A percentile compares a stretch with the other conserved stretches of the same genome.
These are phyloP conservation scores for Euproctis similis DNA, from an alignment of 2,888 invertebrate genomes.

Conservation along the genomic window DNA sequence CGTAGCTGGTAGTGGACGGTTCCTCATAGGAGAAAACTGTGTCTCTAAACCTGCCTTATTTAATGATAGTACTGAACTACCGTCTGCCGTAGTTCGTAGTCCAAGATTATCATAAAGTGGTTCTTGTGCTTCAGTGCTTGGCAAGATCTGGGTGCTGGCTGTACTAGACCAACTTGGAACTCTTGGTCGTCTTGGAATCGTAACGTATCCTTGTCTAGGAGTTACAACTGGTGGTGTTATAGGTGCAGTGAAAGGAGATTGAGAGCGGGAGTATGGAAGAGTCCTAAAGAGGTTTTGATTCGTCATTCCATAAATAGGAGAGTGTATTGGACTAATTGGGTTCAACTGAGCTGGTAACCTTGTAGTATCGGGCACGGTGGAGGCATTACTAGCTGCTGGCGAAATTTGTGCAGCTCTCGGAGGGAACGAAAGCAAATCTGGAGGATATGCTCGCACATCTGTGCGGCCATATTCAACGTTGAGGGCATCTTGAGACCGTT, in stretches of 20 bases:
- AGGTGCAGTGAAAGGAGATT: slow-evolving; percentile 83
- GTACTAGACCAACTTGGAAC: slow-evolving; percentile 88
- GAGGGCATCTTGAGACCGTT: slow-evolving; percentile 72
- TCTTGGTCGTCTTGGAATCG: slow-evolving; percentile 88
- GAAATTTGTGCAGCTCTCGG: slow-evolving; percentile 82
- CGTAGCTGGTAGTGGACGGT: slow-evolving; percentile 79
- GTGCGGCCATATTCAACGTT: slow-evolving; percentile 74
- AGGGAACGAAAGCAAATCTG: slow-evolving; percentile 88
- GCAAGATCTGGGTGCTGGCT: slow-evolving; percentile 70
- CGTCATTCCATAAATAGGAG: slow-evolving; percentile 79
- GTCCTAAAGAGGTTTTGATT: slow-evolving; percentile 84
- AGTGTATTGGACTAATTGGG: slow-evolving; percentile 80
- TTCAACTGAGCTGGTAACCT: slow-evolving; percentile 76
- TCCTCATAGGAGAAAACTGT: slow-evolving; percentile 77
- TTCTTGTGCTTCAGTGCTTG: slow-evolving; percentile 77
- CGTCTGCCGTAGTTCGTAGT: slow-evolving; percentile 88
- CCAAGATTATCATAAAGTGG: slow-evolving; percentile 92
- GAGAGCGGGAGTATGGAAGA: slow-evolving; percentile 85
- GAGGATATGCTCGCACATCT: slow-evolving; percentile 81
- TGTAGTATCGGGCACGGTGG: slow-evolving; percentile 84
- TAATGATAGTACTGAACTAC: slow-evolving; percentile 86
- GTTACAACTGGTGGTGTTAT: slow-evolving; percentile 79
- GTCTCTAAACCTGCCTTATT: slow-evolving; percentile 80
- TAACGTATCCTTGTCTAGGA: slow-evolving; percentile 88
- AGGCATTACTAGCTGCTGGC: slow-evolving; percentile 87